Conservation (phyloP, 2,888 invertebrate species). For the Cybosia mesomella region DNA sequence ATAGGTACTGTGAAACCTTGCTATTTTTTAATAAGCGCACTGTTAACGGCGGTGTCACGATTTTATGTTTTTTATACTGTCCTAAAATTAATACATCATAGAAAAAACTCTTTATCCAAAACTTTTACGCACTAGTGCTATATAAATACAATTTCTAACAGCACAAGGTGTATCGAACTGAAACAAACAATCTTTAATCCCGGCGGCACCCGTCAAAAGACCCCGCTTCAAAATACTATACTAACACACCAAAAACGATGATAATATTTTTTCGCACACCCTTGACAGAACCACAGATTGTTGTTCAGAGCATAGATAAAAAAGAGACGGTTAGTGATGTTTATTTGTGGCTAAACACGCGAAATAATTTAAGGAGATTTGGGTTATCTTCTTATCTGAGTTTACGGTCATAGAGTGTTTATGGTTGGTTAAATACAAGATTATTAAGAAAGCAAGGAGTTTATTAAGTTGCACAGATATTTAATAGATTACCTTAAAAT, state of each 20-base stretch:
- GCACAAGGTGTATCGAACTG: conserved; percentile 56
- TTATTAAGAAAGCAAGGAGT: conserved; percentile 9
- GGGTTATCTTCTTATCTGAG: conserved; percentile 47
- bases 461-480: neutral
- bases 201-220: conserved; percentile 78
- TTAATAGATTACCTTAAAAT: neutral
- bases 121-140: conserved; percentile 62
- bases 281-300: conserved; percentile 76
- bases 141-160: conserved; percentile 68
- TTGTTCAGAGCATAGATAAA: conserved; percentile 56
- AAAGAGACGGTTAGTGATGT: conserved; percentile 51
- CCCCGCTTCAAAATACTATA: conserved; percentile 8
- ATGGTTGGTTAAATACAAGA: conserved; percentile 23
- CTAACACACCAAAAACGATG: conserved; percentile 41
- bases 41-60: neutral
- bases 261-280: conserved; percentile 73
- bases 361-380: conserved; percentile 52
- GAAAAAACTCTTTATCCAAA: conserved; percentile 31
- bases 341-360: conserved; percentile 59
- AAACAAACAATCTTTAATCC: conserved; percentile 56
- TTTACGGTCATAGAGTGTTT: conserved; percentile 39
- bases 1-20: neutral
- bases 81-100: neutral
- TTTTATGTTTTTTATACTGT: neutral
- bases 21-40: neutral